These are phyloP conservation scores for Ephydatia muelleri DNA, from an alignment of 37 sponge, comb jelly and placozoan genomes.

Conservation along the genomic window DNA sequence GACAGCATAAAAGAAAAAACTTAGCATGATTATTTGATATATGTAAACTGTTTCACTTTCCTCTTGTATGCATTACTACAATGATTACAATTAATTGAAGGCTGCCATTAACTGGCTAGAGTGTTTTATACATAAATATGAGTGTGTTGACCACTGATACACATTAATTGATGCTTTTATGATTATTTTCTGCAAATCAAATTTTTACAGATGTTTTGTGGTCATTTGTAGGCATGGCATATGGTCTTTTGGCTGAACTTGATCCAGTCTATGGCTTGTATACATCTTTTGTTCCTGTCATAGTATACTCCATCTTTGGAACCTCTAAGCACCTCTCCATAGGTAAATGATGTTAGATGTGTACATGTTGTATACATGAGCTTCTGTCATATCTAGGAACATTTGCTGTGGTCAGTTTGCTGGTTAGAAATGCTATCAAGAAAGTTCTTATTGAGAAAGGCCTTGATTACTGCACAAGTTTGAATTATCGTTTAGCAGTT, in stretches of 20 bases:
- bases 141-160: not conserved
- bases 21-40: not conserved
- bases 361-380: not conserved
- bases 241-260: conserved; percentile 68
- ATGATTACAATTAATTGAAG: no score
- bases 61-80: not conserved
- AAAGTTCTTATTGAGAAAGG: conserved; percentile 4
- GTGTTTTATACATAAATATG: not conserved
- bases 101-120: not conserved
- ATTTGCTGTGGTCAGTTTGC: conserved; percentile 78
- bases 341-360: no score
- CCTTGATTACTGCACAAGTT: not conserved
- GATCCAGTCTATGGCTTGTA: conserved; percentile 77
- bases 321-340: conserved; percentile 84
- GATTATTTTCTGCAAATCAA: not conserved
- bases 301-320: conserved; percentile 78
- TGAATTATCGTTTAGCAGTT: not conserved
- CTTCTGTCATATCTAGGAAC: conserved; percentile 57
- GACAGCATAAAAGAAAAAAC: not conserved
- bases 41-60: not conserved
- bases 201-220: conserved; percentile 5
- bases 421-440: conserved; percentile 65
- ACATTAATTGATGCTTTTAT: not conserved
- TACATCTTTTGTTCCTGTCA: conserved; percentile 69
- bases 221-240: conserved; percentile 69